Conservation (phyloP, 2,113 vertebrate species). For the Misgurnus mizolepis region DNA sequence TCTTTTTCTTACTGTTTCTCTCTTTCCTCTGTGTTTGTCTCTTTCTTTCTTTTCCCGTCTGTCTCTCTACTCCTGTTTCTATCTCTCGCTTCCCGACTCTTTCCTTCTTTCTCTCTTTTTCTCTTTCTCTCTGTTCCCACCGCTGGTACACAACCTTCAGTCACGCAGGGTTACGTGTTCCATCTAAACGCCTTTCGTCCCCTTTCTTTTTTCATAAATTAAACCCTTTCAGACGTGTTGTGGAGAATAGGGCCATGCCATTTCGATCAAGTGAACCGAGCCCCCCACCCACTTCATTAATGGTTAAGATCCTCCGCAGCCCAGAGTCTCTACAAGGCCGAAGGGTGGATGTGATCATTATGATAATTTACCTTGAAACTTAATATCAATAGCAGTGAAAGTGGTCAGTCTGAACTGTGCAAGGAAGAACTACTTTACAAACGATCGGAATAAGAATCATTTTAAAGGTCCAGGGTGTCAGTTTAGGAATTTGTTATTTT, state of each 20-base stretch:
- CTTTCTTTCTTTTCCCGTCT: no score
- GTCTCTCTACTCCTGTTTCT: no score
- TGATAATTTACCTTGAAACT: conserved; percentile 29
- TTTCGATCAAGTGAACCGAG: conserved; percentile 50
- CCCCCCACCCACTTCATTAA: conserved; percentile 73
- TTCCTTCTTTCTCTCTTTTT: conserved; percentile 24
- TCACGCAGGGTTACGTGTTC: conserved; percentile 75
- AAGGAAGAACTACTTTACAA: neutral
- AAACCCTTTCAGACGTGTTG: conserved; percentile 70
- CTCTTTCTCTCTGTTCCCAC: conserved; percentile 54
- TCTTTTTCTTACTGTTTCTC: conserved; percentile 19
- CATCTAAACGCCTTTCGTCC: conserved; percentile 71
- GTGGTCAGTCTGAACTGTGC: conserved; percentile 12
- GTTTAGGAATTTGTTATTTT: neutral
- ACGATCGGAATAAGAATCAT: conserved; percentile 1
- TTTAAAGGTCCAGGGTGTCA: neutral
- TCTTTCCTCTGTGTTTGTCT: neutral
- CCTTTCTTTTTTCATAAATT: conserved; percentile 77
- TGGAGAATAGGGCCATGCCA: conserved; percentile 64
- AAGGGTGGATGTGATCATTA: conserved; percentile 28
- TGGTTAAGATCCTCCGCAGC: conserved; percentile 34
- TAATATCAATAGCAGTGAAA: conserved; percentile 20
- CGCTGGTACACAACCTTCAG: conserved; percentile 69
- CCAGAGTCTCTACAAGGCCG: conserved; percentile 33
- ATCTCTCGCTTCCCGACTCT: conserved; percentile 74